Percentiles rank a stretch among this genome's conserved stretches.
phyloP scores from a whole-genome alignment of 2,888 invertebrate species.

The Willowsia nigromaculata region DNA sequence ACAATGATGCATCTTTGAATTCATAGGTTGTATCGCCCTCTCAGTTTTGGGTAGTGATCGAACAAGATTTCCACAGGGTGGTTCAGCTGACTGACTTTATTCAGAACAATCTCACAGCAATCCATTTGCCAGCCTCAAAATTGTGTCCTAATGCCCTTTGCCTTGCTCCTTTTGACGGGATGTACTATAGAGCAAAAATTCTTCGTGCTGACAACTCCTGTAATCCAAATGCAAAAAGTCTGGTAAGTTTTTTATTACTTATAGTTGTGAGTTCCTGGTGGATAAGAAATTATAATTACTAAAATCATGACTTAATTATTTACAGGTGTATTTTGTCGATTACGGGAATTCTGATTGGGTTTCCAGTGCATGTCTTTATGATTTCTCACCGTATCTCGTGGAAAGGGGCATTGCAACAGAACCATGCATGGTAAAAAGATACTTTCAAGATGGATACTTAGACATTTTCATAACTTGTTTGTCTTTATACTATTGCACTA shows the following conservation, averaged over 20 bases:
- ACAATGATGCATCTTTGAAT: too few relatives aligned
- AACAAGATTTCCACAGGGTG: conserved; percentile 27
- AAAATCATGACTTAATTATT: too few relatives aligned
- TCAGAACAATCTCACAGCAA: conserved; percentile 47
- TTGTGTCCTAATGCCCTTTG: conserved; percentile 69
- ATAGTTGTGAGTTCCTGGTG: too few relatives aligned
- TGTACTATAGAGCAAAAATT: conserved; percentile 74
- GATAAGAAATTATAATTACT: too few relatives aligned
- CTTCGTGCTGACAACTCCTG: conserved; percentile 2
- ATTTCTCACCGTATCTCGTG: conserved; percentile 61
- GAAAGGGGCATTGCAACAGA: background rate
- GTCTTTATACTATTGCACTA: background rate
- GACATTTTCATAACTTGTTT: background rate
- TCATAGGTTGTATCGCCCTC: conserved; percentile 72
- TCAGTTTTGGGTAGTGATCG: conserved; percentile 75
- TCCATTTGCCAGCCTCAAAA: background rate
- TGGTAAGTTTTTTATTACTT: too few relatives aligned
- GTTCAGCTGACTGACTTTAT: conserved; percentile 57
- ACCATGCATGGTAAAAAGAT: conserved; percentile 58
- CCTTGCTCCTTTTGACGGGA: conserved; percentile 70
- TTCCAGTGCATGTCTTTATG: conserved; percentile 35
- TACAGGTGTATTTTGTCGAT: conserved; percentile 89
- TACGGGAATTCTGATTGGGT: conserved; percentile 84
- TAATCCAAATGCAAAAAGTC: conserved; percentile 13
- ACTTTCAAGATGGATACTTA: background rate